phyloP scores from a whole-genome alignment of 2,888 invertebrate genomes.

The Rotaria macrura region DNA sequence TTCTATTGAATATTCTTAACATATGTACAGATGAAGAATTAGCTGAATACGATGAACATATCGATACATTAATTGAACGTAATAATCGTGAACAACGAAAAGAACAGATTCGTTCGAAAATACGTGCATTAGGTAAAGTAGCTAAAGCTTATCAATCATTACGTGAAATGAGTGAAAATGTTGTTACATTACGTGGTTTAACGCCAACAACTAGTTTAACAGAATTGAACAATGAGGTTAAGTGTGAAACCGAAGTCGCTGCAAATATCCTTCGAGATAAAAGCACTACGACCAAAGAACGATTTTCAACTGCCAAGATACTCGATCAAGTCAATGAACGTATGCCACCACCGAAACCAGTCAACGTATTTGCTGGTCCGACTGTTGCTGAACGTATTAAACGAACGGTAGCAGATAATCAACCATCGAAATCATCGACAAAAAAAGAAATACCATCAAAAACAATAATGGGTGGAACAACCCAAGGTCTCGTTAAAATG shows the following conservation, averaged over 20 bases:
- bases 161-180: slow-evolving; percentile 4
- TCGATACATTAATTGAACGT: slow-evolving; percentile 58
- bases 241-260: background rate
- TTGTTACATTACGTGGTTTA: slow-evolving; percentile 1
- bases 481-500: slow-evolving; percentile 14
- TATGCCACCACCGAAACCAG: background rate
- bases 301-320: background rate
- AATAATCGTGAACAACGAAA: slow-evolving; percentile 14
- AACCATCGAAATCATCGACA: background rate
- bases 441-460: background rate
- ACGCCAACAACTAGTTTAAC: background rate
- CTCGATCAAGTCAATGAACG: slow-evolving; percentile 16
- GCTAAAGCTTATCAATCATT: slow-evolving; percentile 57
- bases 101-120: slow-evolving; percentile 65
- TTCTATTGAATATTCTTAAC: slow-evolving; percentile 97
- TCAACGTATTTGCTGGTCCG: no score
- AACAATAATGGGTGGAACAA: background rate
- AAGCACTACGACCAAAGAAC: background rate
- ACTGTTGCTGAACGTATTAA: background rate
- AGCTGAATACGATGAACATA: slow-evolving; percentile 52
- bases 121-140: slow-evolving; percentile 62
- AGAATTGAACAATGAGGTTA: background rate
- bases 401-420: background rate
- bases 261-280: background rate
- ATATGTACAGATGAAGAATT: slow-evolving; percentile 99